Base-by-base conservation (phyloP, 1,140 invertebrate genomes). In the Ips nitidus region DNA sequence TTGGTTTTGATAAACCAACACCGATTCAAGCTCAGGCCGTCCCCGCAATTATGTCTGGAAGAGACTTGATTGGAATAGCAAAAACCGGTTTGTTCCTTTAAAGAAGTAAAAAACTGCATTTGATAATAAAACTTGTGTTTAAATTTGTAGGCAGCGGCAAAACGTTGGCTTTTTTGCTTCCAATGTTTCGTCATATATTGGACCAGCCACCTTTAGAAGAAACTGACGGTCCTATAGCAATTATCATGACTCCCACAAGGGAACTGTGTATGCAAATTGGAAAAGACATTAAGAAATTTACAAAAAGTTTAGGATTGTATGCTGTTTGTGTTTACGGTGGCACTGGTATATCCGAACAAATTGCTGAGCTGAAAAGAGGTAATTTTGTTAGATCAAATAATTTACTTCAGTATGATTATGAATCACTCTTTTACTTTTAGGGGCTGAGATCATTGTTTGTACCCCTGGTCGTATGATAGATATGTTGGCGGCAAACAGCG, bases 401-500 rank as follows among this genome's bases (percentile, higher is more conserved):
- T 41, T 37, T 41, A 56, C 22, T 22, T 22, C 22, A 22, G 50
- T 42, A 41, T 58, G 37, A 47, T 50, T 69, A 22, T 60, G n/a
- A 53, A 7, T 52, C n/a, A 39, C 36, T 22, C 22, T 22, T 22
- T 22, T 40, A 36, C 57, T 69, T 71, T 53, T 55, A 74, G 72
- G 77, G 36, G 94, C 97, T 0, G 97, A 99, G 83, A 97, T 99
- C 66, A 97, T 99, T 69, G 97, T 99, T 0, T 99, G 98, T 76
- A 99, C 98, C 1, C 98, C 98, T 0, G 98, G 98, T 0, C 86
- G 98, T 71, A 99, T 99, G 98, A 99, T 99, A 76, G 98, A 99
- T 80, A 99, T 99, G 97, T 81, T 99, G 60, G 95, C 97, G 0
- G 98, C 97, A 2, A 99, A 99, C 80, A 95, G 91, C 66, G 98